phyloP scores from a whole-genome alignment of 2,888 invertebrate genomes.

The Amiota mariae region DNA sequence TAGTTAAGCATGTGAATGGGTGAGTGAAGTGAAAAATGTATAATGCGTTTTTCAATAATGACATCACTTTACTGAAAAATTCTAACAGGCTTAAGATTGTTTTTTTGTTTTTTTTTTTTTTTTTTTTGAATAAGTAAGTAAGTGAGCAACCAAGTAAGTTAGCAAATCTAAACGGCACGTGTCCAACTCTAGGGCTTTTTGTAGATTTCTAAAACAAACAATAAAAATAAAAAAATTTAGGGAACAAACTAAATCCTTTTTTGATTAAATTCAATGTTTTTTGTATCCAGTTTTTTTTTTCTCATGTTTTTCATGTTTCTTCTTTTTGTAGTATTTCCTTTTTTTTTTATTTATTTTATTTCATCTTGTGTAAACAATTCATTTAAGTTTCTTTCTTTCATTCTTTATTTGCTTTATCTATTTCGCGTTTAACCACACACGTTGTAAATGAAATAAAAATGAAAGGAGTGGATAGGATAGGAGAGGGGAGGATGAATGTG shows the following conservation, averaged over 20 bases:
- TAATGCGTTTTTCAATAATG: no score
- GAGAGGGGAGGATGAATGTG: no score
- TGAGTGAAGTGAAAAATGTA: no score
- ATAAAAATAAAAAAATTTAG: neutral
- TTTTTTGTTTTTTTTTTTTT: no score
- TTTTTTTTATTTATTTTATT: slow-evolving; percentile 56
- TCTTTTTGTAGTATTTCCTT: neutral
- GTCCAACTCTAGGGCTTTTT: neutral
- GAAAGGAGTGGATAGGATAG: no score
- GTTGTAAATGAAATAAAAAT: slow-evolving; percentile 9
- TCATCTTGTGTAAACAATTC: slow-evolving; percentile 34
- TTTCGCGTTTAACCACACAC: slow-evolving; percentile 26
- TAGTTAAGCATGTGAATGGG: no score
- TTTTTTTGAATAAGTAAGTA: no score
- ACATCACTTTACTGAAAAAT: no score
- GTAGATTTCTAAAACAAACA: neutral
- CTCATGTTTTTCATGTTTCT: slow-evolving; percentile 51
- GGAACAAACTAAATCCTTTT: slow-evolving; percentile 58
- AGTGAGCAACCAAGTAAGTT: no score
- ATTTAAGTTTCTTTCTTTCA: slow-evolving; percentile 19
- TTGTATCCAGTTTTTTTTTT: slow-evolving; percentile 66
- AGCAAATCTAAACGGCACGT: slow-evolving; percentile 11
- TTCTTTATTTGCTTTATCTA: slow-evolving; percentile 33
- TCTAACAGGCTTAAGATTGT: no score
- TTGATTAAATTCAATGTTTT: slow-evolving; percentile 67